phyloP scores from a whole-genome alignment of 2,113 vertebrate genomes.

The Mustela nigripes region DNA sequence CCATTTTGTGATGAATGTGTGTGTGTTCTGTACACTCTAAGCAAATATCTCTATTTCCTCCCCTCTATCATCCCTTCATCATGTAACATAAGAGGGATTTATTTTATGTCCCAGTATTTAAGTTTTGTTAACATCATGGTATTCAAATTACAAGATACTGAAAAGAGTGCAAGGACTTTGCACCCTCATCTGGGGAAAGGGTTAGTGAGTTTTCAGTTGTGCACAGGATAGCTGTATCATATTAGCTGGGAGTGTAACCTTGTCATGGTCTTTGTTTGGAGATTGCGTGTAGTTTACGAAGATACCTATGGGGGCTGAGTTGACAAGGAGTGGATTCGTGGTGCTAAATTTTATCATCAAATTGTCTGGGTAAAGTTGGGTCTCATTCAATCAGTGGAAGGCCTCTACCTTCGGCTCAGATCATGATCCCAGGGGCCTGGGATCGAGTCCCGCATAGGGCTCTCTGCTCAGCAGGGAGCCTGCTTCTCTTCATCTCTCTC shows the following conservation, averaged over 20 bases:
- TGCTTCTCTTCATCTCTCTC: too few relatives aligned
- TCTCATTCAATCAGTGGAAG: neutral
- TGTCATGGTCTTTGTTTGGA: neutral
- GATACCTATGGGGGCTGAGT: neutral
- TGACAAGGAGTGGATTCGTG: neutral
- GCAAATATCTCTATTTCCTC: neutral
- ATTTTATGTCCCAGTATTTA: neutral
- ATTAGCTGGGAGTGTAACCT: neutral
- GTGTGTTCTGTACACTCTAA: neutral
- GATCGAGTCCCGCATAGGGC: too few relatives aligned
- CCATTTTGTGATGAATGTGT: neutral
- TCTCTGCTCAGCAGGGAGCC: too few relatives aligned
- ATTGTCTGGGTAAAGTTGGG: neutral
- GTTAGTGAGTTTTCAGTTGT: neutral
- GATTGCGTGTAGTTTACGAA: neutral
- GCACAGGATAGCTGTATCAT: neutral
- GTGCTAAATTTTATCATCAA: neutral
- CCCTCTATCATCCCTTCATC: neutral
- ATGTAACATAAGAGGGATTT: neutral
- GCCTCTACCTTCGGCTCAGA: neutral
- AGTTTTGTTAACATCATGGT: neutral
- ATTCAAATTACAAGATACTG: neutral
- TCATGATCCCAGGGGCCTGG: too few relatives aligned
- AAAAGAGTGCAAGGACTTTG: neutral
- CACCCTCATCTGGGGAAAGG: neutral